Evolutionary conservation across 2,797 vertebrate genomes (phyloP).

Genomic region (Leuciscus waleckii): DNA sequence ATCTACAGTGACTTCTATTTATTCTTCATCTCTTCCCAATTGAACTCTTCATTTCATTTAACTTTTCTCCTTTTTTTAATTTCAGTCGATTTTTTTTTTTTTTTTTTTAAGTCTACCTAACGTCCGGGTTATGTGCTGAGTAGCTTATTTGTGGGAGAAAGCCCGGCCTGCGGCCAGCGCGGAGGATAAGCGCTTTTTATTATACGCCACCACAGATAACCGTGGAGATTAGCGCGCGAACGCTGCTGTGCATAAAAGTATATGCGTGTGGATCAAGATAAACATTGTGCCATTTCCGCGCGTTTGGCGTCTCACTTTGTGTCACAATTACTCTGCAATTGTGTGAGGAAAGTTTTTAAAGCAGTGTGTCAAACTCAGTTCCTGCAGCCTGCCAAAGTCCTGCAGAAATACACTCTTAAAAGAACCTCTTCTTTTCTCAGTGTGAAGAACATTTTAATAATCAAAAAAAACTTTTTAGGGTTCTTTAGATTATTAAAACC

Average conservation of each 20-base stretch:
- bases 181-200: constrained; percentile 80
- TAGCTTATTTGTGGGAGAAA: constrained; percentile 68
- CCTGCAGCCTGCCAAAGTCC: background rate
- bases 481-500: too few relatives aligned
- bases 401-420: background rate
- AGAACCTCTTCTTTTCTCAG: too few relatives aligned
- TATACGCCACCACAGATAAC: constrained; percentile 77
- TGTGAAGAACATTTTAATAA: too few relatives aligned
- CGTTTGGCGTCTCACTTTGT: background rate
- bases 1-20: constrained; percentile 92
- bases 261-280: constrained; percentile 75
- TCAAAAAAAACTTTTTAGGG: too few relatives aligned
- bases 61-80: constrained; percentile 30
- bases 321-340: background rate
- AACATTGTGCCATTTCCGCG: constrained; percentile 57
- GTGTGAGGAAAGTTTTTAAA: constrained; percentile 8
- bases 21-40: constrained; percentile 93
- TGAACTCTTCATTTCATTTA: constrained; percentile 81
- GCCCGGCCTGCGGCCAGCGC: constrained; percentile 74
- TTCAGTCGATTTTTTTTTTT: constrained; percentile 49
- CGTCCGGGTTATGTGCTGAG: constrained; percentile 72
- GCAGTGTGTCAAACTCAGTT: background rate
- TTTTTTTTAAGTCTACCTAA: constrained; percentile 63
- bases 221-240: constrained; percentile 71
- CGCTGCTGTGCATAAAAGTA: constrained; percentile 70